Evolutionary conservation across 2,888 invertebrate species (phyloP).

Genomic region (Anoncus sp.): DNA sequence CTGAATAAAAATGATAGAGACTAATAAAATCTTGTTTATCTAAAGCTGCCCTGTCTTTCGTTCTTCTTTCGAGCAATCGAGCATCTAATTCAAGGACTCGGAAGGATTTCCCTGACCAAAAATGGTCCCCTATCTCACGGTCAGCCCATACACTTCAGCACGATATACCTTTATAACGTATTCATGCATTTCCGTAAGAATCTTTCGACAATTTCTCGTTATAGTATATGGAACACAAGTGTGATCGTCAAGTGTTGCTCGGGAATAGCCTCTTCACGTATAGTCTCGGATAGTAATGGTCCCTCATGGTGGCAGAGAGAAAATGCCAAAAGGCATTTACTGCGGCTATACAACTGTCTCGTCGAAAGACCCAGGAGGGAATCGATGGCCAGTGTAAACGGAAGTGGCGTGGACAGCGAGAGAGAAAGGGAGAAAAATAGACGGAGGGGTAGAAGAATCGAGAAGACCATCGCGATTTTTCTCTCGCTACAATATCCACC

Average conservation of each 20-base stretch:
- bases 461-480: slow-evolving; percentile 54
- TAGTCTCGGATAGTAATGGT: slow-evolving; percentile 8
- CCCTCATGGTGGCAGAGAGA: slow-evolving; percentile 9
- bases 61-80: too few relatives aligned
- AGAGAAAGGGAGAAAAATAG: slow-evolving; percentile 7
- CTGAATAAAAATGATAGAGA: too few relatives aligned
- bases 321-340: slow-evolving; percentile 49
- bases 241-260: slow-evolving; percentile 10
- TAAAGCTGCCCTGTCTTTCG: too few relatives aligned
- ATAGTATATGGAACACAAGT: slow-evolving; percentile 12
- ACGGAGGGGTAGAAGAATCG: slow-evolving; percentile 8
- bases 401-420: slow-evolving; percentile 22
- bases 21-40: too few relatives aligned
- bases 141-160: neutral
- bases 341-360: slow-evolving; percentile 38
- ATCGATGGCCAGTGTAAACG: slow-evolving; percentile 57
- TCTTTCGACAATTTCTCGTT: slow-evolving; percentile 22
- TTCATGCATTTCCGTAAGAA: neutral
- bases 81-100: neutral
- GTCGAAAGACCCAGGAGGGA: slow-evolving; percentile 49
- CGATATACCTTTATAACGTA: slow-evolving; percentile 9
- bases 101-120: neutral
- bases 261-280: slow-evolving; percentile 24
- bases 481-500: slow-evolving; percentile 43
- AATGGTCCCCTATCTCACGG: neutral